Base-by-base conservation (phyloP, 2,797 vertebrate species). In the Coccyzus lansbergi region DNA sequence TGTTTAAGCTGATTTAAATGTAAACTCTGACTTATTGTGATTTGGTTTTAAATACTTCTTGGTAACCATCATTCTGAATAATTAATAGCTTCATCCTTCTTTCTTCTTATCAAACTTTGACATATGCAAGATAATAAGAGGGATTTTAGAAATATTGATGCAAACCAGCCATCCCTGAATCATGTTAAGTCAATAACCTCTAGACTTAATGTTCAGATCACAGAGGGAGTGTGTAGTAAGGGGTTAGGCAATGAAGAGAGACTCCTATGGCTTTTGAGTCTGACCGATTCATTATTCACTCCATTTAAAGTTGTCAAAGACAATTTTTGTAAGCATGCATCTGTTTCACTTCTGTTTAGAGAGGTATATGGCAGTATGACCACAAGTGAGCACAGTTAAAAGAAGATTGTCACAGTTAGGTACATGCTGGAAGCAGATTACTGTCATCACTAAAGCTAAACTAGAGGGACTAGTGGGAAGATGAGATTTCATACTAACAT, bases 41-140 rank as follows among this genome's bases (percentile, higher is more conserved):
- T 76, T 96, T 96, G 80, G 68, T 86, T 96, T 96, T 93, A 97
- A 97, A 95, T 90, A 93, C 77, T 59, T 97, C 83, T 95, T 94
- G 59, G 59, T 94, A 91, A 95, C 49, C 89, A 82, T 95, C 94
- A 94, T 95, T 81, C 74, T 94, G 69, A 95, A 93, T 96, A 97
- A 97, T 96, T 97, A 96, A 97, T 95, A 94, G 85, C 65, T 92
- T 97, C 86, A 96, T 96, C 48, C 67, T 88, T 97, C 85, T 97
- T 97, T 89, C n/a, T 93, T 83, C 95, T 97, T 97, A 97, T 97
- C 96, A 91, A 92, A 96, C 74, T 90, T 90, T 97, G 96, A 97
- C 96, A 89, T 79, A 95, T 68, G 92, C 40, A 93, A 97, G 95
- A 97, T 96, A 97, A 90, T 97, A 95, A 91, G 88, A 91, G 38